Evolutionary conservation across 1,140 invertebrate species (phyloP).

Genomic region (Drosophila prosaltans): DNA sequence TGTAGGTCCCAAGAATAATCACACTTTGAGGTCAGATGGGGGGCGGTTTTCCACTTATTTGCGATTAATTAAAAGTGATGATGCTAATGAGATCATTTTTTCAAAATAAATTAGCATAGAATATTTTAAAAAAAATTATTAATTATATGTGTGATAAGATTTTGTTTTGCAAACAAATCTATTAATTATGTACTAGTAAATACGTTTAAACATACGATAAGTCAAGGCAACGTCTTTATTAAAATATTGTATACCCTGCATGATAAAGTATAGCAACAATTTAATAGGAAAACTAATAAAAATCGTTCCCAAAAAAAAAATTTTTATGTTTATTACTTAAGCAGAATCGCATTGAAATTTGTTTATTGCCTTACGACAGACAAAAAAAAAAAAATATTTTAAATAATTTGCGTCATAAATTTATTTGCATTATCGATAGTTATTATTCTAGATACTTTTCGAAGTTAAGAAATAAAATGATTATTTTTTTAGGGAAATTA

Average conservation of each 20-base stretch:
- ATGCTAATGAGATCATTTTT: conserved; percentile 21
- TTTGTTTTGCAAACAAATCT: not conserved
- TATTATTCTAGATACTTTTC: too few relatives aligned
- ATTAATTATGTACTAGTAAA: not conserved
- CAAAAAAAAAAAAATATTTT: too few relatives aligned
- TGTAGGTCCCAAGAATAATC: not conserved
- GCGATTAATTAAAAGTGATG: conserved; percentile 16
- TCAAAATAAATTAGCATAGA: conserved; percentile 14
- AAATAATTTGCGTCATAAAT: too few relatives aligned
- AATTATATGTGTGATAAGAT: not conserved
- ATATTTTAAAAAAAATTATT: not conserved
- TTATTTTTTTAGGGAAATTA: too few relatives aligned
- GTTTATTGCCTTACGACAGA: too few relatives aligned
- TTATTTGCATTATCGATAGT: too few relatives aligned
- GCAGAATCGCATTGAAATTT: too few relatives aligned
- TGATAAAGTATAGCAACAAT: too few relatives aligned
- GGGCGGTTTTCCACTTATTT: conserved; percentile 4
- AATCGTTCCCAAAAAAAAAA: too few relatives aligned
- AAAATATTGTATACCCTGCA: conserved; percentile 13
- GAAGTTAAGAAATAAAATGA: too few relatives aligned
- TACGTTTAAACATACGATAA: conserved; percentile 12
- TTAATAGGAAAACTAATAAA: too few relatives aligned
- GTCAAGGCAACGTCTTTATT: not conserved
- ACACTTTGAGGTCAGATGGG: conserved; percentile 6
- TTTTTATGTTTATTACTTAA: too few relatives aligned